phyloP scores from a whole-genome alignment of 2,888 invertebrate species.

The Exephanes ischioxanthus region DNA sequence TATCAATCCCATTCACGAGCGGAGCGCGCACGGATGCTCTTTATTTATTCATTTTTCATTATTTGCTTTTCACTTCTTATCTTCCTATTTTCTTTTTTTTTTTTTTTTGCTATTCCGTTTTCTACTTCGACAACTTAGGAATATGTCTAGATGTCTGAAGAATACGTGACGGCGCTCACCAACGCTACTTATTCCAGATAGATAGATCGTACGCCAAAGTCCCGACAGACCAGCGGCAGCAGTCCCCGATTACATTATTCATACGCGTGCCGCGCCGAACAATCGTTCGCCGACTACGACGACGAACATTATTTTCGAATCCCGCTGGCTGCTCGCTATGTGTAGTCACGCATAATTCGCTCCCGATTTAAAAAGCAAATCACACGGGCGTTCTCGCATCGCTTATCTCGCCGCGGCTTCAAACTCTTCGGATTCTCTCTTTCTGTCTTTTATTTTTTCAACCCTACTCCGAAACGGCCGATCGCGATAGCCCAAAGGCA shows the following conservation, averaged over 20 bases:
- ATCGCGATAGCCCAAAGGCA: slow-evolving; percentile 4
- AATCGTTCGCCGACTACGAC: slow-evolving; percentile 51
- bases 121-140: slow-evolving; percentile 14
- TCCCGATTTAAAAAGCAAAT: slow-evolving; percentile 61
- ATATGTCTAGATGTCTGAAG: slow-evolving; percentile 32
- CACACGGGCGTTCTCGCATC: slow-evolving; percentile 33
- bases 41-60: slow-evolving; percentile 2
- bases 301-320: slow-evolving; percentile 43
- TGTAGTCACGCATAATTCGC: slow-evolving; percentile 51
- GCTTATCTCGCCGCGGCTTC: slow-evolving; percentile 30
- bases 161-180: slow-evolving; percentile 38
- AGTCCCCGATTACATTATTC: slow-evolving; percentile 57
- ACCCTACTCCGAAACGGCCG: neutral
- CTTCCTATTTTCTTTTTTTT: neutral
- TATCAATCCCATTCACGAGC: slow-evolving; percentile 18
- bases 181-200: slow-evolving; percentile 48
- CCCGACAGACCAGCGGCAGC: slow-evolving; percentile 28
- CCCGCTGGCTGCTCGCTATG: slow-evolving; percentile 20
- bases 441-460: slow-evolving; percentile 2
- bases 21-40: neutral
- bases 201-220: neutral
- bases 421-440: neutral
- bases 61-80: neutral
- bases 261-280: slow-evolving; percentile 43
- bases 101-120: neutral